Evolutionary conservation across 1,140 invertebrate species (phyloP).

Genomic region (Scaptomyza graminum): DNA sequence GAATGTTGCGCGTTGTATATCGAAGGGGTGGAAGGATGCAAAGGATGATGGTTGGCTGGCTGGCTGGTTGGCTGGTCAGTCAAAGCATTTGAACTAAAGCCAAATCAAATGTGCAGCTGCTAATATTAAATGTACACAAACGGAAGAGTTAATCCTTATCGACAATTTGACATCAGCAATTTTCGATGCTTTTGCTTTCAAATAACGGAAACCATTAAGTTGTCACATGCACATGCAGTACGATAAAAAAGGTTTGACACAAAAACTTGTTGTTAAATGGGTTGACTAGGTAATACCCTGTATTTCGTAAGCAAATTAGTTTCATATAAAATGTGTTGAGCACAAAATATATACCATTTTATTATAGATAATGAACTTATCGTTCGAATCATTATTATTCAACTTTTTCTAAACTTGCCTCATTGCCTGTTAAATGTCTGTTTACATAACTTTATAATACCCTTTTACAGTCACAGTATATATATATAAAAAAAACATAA

Average conservation of each 20-base stretch:
- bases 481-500: too few species aligned
- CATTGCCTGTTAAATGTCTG: too few species aligned
- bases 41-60: neutral
- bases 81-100: slow-evolving; percentile 9
- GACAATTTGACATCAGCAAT: slow-evolving; percentile 80
- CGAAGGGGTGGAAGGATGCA: neutral
- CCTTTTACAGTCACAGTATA: too few species aligned
- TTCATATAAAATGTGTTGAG: neutral
- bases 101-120: slow-evolving; percentile 76
- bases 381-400: too few species aligned
- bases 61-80: neutral
- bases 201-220: slow-evolving; percentile 79
- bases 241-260: neutral
- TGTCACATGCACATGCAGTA: slow-evolving; percentile 68
- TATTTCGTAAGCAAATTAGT: neutral
- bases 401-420: too few species aligned
- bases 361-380: too few species aligned
- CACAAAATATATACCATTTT: too few species aligned
- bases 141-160: slow-evolving; percentile 79
- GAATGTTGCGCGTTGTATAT: too few species aligned
- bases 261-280: neutral
- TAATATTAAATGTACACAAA: slow-evolving; percentile 79
- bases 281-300: neutral
- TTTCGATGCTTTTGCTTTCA: slow-evolving; percentile 78
- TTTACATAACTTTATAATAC: too few species aligned